Conservation (phyloP, 2,113 vertebrate species). For the Aptenodytes forsteri region DNA sequence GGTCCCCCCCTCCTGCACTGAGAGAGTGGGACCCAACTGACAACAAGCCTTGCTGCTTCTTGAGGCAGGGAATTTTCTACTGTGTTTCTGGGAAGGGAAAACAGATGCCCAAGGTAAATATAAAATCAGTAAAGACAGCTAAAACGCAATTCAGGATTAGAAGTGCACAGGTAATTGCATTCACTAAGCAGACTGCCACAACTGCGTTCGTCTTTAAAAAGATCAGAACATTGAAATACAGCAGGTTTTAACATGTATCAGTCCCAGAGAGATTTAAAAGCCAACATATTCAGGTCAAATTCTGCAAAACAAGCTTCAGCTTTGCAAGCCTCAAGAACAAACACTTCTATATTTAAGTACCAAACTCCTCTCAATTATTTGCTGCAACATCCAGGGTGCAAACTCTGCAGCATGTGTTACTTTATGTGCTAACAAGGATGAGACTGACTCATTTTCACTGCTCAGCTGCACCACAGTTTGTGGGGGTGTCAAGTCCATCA, state of each 20-base stretch:
- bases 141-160: neutral
- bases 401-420: neutral
- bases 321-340: neutral
- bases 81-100: neutral
- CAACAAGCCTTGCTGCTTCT: neutral
- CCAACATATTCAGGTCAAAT: conserved; percentile 33
- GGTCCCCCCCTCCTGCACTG: accelerated
- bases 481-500: neutral
- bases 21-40: neutral
- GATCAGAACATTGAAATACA: neutral
- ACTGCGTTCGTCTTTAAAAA: neutral
- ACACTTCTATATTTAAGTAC: conserved; percentile 58
- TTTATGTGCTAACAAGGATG: neutral
- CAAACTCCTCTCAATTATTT: conserved; percentile 6
- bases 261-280: conserved; percentile 1
- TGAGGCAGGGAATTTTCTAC: neutral
- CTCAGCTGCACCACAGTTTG: neutral
- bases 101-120: neutral
- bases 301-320: conserved; percentile 4
- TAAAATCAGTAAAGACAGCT: neutral
- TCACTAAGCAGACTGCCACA: conserved; percentile 13
- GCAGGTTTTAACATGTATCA: neutral
- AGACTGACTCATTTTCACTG: neutral
- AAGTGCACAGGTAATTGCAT: neutral
- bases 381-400: neutral